Evolutionary conservation across 2,113 vertebrate genomes (phyloP).

Genomic region (Corythornis madagascariensis): DNA sequence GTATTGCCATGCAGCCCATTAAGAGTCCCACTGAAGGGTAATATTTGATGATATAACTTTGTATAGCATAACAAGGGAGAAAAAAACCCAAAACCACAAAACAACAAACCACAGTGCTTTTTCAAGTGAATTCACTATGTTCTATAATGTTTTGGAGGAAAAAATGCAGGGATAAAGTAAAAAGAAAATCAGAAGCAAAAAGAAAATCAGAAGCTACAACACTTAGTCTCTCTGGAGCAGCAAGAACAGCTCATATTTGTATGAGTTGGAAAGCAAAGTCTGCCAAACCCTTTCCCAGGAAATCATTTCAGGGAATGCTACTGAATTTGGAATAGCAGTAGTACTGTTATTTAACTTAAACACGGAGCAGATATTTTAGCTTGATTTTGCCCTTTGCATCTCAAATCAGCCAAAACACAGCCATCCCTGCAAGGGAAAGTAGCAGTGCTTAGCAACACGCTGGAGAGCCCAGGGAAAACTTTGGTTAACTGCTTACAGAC

Average conservation of each 20-base stretch:
- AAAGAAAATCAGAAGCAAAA: conserved; percentile 12
- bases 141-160: background rate
- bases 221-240: background rate
- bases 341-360: background rate
- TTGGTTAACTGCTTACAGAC: background rate
- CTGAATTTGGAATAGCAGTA: background rate
- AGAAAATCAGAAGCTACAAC: background rate
- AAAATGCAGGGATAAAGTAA: background rate
- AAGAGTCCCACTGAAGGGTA: background rate
- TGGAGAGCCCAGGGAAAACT: background rate
- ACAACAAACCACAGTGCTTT: background rate
- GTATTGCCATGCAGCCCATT: background rate
- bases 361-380: background rate
- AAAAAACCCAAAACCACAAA: background rate
- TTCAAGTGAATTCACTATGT: background rate
- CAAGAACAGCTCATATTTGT: conserved; percentile 1
- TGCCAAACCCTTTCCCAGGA: conserved; percentile 22
- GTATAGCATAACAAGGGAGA: background rate
- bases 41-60: background rate
- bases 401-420: background rate
- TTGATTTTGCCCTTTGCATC: background rate
- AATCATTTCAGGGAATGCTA: background rate
- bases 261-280: background rate
- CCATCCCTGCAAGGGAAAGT: background rate
- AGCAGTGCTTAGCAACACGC: background rate